Evolutionary conservation across 2,797 vertebrate genomes (phyloP).

Genomic region (Austrolebias charrua): DNA sequence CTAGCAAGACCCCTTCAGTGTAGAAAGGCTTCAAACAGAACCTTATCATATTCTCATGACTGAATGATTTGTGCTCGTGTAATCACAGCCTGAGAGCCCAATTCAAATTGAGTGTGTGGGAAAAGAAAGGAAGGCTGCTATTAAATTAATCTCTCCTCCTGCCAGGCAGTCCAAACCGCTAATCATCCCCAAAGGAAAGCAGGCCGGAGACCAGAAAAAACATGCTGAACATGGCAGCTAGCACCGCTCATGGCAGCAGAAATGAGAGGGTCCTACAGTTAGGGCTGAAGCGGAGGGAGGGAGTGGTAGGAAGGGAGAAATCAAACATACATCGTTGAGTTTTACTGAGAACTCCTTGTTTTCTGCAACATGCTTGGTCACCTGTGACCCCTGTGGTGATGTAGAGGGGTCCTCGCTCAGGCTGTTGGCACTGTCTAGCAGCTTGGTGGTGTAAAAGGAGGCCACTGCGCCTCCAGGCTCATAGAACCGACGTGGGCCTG

Average conservation of each 20-base stretch:
- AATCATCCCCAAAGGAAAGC: slow-evolving; percentile 70
- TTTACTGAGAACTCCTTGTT: slow-evolving; percentile 99
- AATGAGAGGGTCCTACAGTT: slow-evolving; percentile 67
- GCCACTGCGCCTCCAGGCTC: slow-evolving; percentile 89
- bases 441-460: slow-evolving; percentile 98
- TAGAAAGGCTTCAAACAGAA: slow-evolving; percentile 61
- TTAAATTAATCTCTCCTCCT: slow-evolving; percentile 68
- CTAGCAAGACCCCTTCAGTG: slow-evolving; percentile 58
- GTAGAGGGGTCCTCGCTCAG: slow-evolving; percentile 89
- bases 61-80: slow-evolving; percentile 66
- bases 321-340: slow-evolving; percentile 99
- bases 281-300: slow-evolving; percentile 65
- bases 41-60: slow-evolving; percentile 69
- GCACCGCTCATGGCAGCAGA: slow-evolving; percentile 62
- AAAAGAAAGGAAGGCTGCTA: slow-evolving; percentile 66
- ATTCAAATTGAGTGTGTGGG: slow-evolving; percentile 70
- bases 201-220: slow-evolving; percentile 70
- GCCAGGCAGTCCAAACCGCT: slow-evolving; percentile 67
- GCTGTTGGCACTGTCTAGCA: slow-evolving; percentile 88
- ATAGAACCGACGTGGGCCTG: slow-evolving; percentile 86
- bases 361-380: slow-evolving; percentile 99
- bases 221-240: slow-evolving; percentile 76
- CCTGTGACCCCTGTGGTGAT: slow-evolving; percentile 98
- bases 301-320: slow-evolving; percentile 83
- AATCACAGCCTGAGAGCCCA: slow-evolving; percentile 68